Conservation (phyloP, 2,888 invertebrate species). For the Caenorhabditis zanzibari region DNA sequence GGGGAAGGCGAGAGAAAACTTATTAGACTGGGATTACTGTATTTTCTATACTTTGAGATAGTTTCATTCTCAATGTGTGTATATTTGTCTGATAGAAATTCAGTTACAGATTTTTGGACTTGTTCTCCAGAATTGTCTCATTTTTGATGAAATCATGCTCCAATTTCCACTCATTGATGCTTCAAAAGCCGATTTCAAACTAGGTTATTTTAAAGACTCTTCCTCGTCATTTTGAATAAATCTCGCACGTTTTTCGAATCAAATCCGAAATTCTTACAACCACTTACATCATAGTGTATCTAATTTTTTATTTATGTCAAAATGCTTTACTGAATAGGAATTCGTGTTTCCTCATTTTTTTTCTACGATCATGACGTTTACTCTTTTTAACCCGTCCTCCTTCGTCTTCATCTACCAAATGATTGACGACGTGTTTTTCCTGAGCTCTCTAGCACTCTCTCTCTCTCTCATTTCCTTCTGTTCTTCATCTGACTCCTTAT, state of each 20-base stretch:
- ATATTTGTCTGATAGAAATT: too few relatives aligned
- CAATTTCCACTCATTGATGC: not conserved
- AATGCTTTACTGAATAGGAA: constrained; percentile 8
- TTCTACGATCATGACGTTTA: constrained; percentile 25
- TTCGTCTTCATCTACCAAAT: constrained; percentile 17
- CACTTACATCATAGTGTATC: constrained; percentile 38
- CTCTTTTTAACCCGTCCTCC: not conserved
- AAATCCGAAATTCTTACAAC: constrained; percentile 9
- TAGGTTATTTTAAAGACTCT: not conserved
- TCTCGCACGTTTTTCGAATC: not conserved
- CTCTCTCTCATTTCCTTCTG: not conserved
- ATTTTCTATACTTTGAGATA: not conserved
- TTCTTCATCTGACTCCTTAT: not conserved
- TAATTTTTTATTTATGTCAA: constrained; percentile 52
- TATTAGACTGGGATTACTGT: not conserved
- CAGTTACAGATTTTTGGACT: not conserved
- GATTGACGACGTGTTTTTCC: constrained; percentile 41
- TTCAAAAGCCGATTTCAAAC: constrained; percentile 8
- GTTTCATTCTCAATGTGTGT: too few relatives aligned
- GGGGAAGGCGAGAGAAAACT: not conserved
- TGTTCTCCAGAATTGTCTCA: not conserved
- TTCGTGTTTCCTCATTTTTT: constrained; percentile 32
- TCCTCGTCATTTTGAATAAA: constrained; percentile 22
- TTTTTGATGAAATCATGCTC: not conserved
- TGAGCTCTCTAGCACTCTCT: constrained; percentile 11